Evolutionary conservation across 2,888 invertebrate genomes (phyloP), one percentile per base, ranked within the genome.

Genomic region (Athrips mouffetella): DNA sequence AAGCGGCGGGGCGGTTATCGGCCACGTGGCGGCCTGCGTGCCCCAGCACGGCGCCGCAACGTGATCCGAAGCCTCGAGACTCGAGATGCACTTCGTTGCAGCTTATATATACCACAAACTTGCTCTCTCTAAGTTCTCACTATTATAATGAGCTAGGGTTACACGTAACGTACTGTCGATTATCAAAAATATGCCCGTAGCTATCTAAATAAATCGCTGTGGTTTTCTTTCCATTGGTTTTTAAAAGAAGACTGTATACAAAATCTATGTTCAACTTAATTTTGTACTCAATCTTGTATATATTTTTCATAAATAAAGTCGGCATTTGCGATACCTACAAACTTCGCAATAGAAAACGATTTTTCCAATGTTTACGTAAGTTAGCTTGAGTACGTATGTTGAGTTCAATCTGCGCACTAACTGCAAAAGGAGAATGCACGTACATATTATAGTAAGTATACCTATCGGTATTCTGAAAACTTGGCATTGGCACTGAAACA

Each of bases 21-120:
- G 54, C 65, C 81, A 80, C 80, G 80, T 80, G 79, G 67, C 60
- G 53, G 33, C 50, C 58, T 67, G 73, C 78, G 79, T 78, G 79
- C 68, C 55, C 48, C 40, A 60, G 54, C 62, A 64, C 63, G 64
- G 55, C 63, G 54, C 47, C 50, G 59, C 72, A 73, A 76, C 80
- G 79, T 80, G 79, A 76, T 66, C 62, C 35, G 27, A 48, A 56
- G 54, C 54, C 57, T 61, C 58, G n/a, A n/a, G n/a, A n/a, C 33
- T 16, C 33, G 46, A 62, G 62, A 62, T 67, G 60, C 60, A 59
- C 57, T 59, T 55, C 16, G 20, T 21, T 20, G 44, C 42, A 48
- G 18, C 44, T 48, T n/a, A n/a, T n/a, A 29, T 41, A 30, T 1
- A 13, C n/a, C 18, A 30, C 27, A n/a, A n/a, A n/a, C n/a, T n/a